Conservation (phyloP, 2,797 vertebrate species). For the Allobates femoralis region DNA sequence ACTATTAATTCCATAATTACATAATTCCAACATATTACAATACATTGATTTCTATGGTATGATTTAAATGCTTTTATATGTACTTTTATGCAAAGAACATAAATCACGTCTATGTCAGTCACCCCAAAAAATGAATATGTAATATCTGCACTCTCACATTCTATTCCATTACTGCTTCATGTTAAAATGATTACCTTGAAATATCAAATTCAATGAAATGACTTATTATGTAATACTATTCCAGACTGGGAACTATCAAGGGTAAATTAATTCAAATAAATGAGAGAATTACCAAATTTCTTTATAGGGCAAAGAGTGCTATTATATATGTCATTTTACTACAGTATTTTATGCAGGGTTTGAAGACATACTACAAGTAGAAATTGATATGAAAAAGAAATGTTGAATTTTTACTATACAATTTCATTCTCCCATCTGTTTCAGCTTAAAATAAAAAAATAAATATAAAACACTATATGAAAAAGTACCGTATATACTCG, state of each 20-base stretch:
- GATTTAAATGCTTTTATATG: not conserved
- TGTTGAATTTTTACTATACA: too few species aligned
- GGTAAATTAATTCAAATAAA: not conserved
- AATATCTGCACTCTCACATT: constrained; percentile 16
- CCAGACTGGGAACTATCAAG: not conserved
- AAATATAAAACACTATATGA: too few species aligned
- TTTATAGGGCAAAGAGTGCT: too few species aligned
- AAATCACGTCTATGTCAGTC: constrained; percentile 29
- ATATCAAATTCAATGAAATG: constrained; percentile 34
- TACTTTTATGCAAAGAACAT: constrained; percentile 4
- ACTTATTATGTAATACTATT: constrained; percentile 10
- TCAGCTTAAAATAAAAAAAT: too few species aligned
- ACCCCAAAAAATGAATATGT: constrained; percentile 9
- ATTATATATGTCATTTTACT: too few species aligned
- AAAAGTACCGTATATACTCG: too few species aligned
- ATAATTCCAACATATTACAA: constrained; percentile 1
- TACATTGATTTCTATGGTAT: not conserved
- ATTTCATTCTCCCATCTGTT: too few species aligned
- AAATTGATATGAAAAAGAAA: too few species aligned
- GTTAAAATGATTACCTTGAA: constrained; percentile 34
- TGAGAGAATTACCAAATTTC: not conserved
- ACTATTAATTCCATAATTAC: too few species aligned
- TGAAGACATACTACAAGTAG: too few species aligned
- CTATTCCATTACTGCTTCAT: constrained; percentile 13
- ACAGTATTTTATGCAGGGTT: too few species aligned